Evolutionary conservation across 2,797 vertebrate genomes (phyloP), one percentile per base, ranked within the genome.

Genomic region (Sebastes aleutianus): DNA sequence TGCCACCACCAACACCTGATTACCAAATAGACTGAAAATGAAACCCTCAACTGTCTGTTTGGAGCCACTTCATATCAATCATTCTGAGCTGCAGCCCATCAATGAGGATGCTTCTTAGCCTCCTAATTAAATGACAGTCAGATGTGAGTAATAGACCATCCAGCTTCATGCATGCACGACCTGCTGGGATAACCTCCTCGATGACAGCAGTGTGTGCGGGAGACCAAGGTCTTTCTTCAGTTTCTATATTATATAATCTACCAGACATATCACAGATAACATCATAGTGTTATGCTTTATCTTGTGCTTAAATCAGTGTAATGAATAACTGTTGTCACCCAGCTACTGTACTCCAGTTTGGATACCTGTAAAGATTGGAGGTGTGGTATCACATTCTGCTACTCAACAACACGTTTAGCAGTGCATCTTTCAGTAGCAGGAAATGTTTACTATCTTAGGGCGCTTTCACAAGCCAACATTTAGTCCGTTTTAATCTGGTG

Each of bases 51-150:
- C 8, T 70, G 11, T 26, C 22, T 4, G 57, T 31, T 31, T 47
- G 24, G 20, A 27, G 9, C 12, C 22, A n/a, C 4, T 12, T 8
- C 31, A 16, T 50, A 69, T 56, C 16, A 54, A 1, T 31, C 39
- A 7, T 54, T 59, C 53, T 29, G 29, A 62, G 20, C 64, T 47
- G 57, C 56, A 50, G 14, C 29, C n/a, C n/a, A 61, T 79, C 63
- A 73, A 7, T 26, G n/a, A 64, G 6, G 12, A 65, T 58, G 20
- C 66, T 67, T 78, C 70, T 59, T 22, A 20, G 27, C 22, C 50
- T 69, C 18, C 12, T 65, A 71, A 63, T 73, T 82, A 71, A 82
- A 54, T 50, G 24, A 1, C 13, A 53, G 26, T 73, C 58, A 74
- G 24, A 57, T 24, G 22, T 62, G 63, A 84, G 29, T 22, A 56